Base-by-base conservation (phyloP, 2,797 vertebrate genomes). In the Varecia variegata region DNA sequence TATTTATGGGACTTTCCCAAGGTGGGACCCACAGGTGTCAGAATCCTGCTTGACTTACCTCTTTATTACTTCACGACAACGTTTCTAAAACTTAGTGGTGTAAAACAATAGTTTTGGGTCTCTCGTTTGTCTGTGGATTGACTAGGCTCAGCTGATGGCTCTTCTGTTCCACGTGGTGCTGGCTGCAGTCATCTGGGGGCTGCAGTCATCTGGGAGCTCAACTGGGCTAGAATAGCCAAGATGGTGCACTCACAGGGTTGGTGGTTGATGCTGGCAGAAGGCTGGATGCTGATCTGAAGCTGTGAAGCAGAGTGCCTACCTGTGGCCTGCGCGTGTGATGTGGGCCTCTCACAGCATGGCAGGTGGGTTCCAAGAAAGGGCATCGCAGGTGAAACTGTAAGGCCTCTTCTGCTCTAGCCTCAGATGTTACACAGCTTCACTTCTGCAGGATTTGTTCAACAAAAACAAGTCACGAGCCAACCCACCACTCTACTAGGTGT, bases 221-320 rank as follows among this genome's bases (percentile, higher is more conserved):
- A 0, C 23, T 2, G 50, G 43, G 40, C 11, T 7, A 38, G 87
- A 14, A 35, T 20, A 38, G n/a, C 67, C 27, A 38, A 73, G 82
- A 52, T 15, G 58, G 58, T 2, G 0, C 6, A 5, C 25, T 52
- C 47, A 5, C 6, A 1, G 1, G 35, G 71, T n/a, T 0, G 2
- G 56, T 5, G 27, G 35, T 40, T 11, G 45, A 40, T 76, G 84
- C 56, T 58, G 73, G 56, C 30, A 9, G 32, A 21, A 27, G 70
- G 74, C 58, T 13, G 43, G 74, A 25, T 7, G 13, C 54, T 54
- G 77, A 77, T 60, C 76, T 35, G 27, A 9, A 58, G 27, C 30
- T 35, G 38, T 32, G 15, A 40, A 25, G 68, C 58, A 54, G 9
- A 43, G 35, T 38, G 18, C 11, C 35, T 23, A 4, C 7, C 45